Evolutionary conservation across 2,888 invertebrate genomes (phyloP).

Genomic region (Urechis unicinctus): DNA sequence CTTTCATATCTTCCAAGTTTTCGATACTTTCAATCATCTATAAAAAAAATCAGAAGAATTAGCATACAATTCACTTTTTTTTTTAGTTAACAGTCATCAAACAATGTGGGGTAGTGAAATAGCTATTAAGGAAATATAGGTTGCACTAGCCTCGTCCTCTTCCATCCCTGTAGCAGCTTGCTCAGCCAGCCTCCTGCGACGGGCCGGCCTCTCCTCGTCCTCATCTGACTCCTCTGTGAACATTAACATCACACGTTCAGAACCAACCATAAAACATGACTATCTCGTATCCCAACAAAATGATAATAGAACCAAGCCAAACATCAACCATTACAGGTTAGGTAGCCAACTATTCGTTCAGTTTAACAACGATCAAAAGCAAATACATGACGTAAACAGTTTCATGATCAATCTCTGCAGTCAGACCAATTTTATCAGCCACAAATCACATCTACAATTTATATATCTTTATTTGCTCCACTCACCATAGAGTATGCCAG

Average conservation of each 20-base stretch:
- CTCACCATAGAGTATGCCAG: constrained; percentile 79
- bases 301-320: neutral
- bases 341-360: too few relatives aligned
- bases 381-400: neutral
- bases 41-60: neutral
- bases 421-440: neutral
- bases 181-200: constrained; percentile 75
- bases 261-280: neutral
- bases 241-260: neutral
- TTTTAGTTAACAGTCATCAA: constrained; percentile 10
- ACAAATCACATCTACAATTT: neutral
- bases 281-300: neutral
- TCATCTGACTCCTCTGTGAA: constrained; percentile 72
- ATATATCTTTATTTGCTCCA: neutral
- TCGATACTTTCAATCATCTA: constrained; percentile 90
- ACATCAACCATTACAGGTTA: neutral
- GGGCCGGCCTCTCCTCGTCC: constrained; percentile 58
- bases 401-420: neutral
- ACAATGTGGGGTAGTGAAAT: too few relatives aligned
- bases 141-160: constrained; percentile 67
- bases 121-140: too few relatives aligned
- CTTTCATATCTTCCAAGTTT: constrained; percentile 95
- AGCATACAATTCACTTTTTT: neutral
- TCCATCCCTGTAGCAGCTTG: constrained; percentile 76
- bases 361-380: too few relatives aligned